A percentile compares a stretch with the other conserved stretches of the same genome.
phyloP scores from a whole-genome alignment of 2,797 vertebrate species.

The Oophaga sylvatica region DNA sequence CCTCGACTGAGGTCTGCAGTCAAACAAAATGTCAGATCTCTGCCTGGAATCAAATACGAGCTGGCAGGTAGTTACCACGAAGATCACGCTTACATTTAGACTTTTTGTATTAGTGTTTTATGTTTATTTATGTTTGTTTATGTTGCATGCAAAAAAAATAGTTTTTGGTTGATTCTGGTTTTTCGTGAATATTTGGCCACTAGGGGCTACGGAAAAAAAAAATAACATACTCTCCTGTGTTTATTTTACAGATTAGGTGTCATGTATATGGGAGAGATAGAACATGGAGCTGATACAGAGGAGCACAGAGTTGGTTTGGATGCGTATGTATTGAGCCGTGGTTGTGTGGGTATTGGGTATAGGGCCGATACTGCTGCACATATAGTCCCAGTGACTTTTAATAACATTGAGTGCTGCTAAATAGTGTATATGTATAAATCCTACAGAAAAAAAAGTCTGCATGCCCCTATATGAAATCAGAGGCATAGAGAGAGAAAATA shows the following conservation, averaged over 20 bases:
- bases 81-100: not conserved
- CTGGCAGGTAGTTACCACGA: not conserved
- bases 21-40: slow-evolving; percentile 39
- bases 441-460: no score
- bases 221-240: not conserved
- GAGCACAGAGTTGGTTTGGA: no score
- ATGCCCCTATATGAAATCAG: no score
- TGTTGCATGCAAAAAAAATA: not conserved
- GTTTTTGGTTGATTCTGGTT: not conserved
- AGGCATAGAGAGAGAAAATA: no score
- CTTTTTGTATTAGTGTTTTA: no score
- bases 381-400: no score
- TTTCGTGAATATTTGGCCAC: slow-evolving; percentile 4
- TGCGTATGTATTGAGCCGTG: no score
- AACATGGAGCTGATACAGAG: not conserved
- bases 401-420: no score
- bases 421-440: no score
- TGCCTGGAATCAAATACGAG: not conserved
- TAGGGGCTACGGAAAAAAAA: not conserved
- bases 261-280: not conserved
- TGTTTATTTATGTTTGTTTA: not conserved
- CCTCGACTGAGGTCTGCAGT: slow-evolving; percentile 26
- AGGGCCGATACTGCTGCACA: no score
- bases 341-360: no score
- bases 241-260: not conserved